A percentile compares a stretch with the other conserved stretches of the same genome.
Evolutionary conservation across 2,113 vertebrate genomes (phyloP).

Genomic region (Brevimyrus niger): DNA sequence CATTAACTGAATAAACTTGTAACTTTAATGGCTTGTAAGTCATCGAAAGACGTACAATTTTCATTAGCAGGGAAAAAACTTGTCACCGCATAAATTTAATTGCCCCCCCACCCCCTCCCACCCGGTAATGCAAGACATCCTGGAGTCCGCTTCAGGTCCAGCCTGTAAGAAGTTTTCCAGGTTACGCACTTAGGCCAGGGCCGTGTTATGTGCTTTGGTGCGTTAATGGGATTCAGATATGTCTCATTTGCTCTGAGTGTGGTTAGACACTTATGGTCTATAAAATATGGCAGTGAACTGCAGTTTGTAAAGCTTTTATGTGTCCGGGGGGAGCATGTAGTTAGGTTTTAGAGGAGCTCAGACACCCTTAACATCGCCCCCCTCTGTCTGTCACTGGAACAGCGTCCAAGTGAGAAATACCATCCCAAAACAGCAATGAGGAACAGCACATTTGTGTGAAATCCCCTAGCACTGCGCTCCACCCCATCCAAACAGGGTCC

Average conservation of each 20-base stretch:
- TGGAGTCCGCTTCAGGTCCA: neutral
- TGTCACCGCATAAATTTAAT: neutral
- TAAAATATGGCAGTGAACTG: slow-evolving; percentile 45
- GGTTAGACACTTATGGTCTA: slow-evolving; percentile 34
- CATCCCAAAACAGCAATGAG: neutral
- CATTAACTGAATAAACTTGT: neutral
- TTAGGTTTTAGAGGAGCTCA: slow-evolving; percentile 27
- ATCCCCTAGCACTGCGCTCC: slow-evolving; percentile 17
- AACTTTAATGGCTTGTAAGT: neutral
- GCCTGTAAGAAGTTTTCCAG: neutral
- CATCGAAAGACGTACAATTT: neutral
- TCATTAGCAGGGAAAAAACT: neutral
- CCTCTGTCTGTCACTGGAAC: neutral
- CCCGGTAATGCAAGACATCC: neutral
- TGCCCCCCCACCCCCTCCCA: neutral
- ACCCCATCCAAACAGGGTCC: slow-evolving; percentile 23
- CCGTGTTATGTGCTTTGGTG: neutral
- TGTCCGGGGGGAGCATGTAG: slow-evolving; percentile 37
- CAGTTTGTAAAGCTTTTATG: slow-evolving; percentile 35
- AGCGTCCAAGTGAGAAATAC: neutral
- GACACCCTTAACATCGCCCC: neutral
- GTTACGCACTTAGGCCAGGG: neutral
- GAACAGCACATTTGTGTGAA: slow-evolving; percentile 18
- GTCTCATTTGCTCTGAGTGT: slow-evolving; percentile 10
- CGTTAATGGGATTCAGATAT: neutral